Conservation (phyloP, 2,888 invertebrate species). For the Aleiodes testaceus region DNA sequence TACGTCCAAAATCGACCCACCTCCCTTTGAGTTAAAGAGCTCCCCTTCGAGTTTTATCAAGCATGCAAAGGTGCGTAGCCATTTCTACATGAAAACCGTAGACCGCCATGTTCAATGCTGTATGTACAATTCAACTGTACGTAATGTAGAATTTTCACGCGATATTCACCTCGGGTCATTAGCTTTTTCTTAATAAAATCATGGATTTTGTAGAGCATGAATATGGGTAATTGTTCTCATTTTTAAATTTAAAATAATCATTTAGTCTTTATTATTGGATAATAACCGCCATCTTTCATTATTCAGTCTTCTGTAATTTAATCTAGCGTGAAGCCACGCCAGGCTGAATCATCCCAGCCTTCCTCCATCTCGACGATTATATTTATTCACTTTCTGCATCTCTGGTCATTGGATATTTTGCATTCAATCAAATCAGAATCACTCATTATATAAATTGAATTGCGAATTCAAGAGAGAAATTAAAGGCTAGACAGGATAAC, state of each 20-base stretch:
- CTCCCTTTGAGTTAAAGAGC: conserved; percentile 4
- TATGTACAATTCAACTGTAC: neutral
- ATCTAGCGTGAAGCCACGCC: conserved; percentile 35
- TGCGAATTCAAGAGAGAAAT: conserved; percentile 9
- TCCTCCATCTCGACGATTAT: neutral
- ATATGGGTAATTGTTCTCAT: neutral
- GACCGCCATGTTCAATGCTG: conserved; percentile 12
- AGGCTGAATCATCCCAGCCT: conserved; percentile 3
- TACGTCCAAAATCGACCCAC: conserved; percentile 15
- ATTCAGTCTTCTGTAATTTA: conserved; percentile 22
- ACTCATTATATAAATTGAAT: conserved; percentile 32
- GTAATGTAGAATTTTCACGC: conserved; percentile 24
- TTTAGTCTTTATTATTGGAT: neutral
- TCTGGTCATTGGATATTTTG: too few relatives aligned
- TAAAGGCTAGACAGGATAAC: conserved; percentile 3
- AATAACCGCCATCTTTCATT: conserved; percentile 25
- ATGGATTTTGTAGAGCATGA: neutral
- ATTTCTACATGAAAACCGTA: conserved; percentile 24
- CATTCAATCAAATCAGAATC: conserved; percentile 5
- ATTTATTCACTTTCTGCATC: neutral
- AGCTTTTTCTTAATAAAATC: conserved; percentile 14
- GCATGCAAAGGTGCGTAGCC: conserved; percentile 35
- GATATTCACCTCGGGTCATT: conserved; percentile 12
- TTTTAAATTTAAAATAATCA: neutral
- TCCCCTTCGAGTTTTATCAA: conserved; percentile 4